phyloP scores from a whole-genome alignment of 2,797 vertebrate species.

The Apogon hyalosoma region DNA sequence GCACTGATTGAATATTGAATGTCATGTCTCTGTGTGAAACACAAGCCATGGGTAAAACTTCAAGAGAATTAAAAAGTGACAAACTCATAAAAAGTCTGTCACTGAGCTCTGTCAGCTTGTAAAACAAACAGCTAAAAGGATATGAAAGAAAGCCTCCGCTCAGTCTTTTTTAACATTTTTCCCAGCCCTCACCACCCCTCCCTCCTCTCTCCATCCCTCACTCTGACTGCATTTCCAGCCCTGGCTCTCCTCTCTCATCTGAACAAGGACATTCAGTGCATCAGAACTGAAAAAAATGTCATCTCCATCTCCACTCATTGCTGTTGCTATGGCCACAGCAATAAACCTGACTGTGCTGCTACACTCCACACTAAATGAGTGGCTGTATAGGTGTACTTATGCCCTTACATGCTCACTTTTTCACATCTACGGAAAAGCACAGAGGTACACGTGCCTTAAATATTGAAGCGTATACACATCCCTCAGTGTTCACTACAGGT shows the following conservation, averaged over 20 bases:
- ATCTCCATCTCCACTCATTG: slow-evolving; percentile 68
- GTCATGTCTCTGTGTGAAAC: slow-evolving; percentile 8
- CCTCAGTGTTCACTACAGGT: slow-evolving; percentile 6
- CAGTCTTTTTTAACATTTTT: slow-evolving; percentile 32
- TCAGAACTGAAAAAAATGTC: slow-evolving; percentile 56
- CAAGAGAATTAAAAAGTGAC: slow-evolving; percentile 26
- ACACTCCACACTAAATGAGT: slow-evolving; percentile 44
- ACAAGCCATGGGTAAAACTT: slow-evolving; percentile 3
- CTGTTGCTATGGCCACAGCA: slow-evolving; percentile 83
- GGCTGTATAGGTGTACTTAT: slow-evolving; percentile 32
- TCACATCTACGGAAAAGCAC: slow-evolving; percentile 23
- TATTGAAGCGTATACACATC: not conserved
- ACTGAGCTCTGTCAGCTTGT: slow-evolving; percentile 30
- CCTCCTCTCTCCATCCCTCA: slow-evolving; percentile 26
- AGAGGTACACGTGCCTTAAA: not conserved
- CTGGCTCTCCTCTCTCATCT: slow-evolving; percentile 49
- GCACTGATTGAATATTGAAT: slow-evolving; percentile 1
- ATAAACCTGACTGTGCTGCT: slow-evolving; percentile 70
- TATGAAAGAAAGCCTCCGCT: slow-evolving; percentile 40
- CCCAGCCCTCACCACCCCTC: slow-evolving; percentile 2
- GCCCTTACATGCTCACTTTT: slow-evolving; percentile 22
- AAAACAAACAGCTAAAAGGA: slow-evolving; percentile 52
- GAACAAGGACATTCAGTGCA: slow-evolving; percentile 72
- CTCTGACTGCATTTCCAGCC: slow-evolving; percentile 37
- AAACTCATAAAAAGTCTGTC: slow-evolving; percentile 36